Evolutionary conservation across 2,888 invertebrate species (phyloP), one percentile per base, ranked within the genome.

Genomic region (Nomada ferruginata): DNA sequence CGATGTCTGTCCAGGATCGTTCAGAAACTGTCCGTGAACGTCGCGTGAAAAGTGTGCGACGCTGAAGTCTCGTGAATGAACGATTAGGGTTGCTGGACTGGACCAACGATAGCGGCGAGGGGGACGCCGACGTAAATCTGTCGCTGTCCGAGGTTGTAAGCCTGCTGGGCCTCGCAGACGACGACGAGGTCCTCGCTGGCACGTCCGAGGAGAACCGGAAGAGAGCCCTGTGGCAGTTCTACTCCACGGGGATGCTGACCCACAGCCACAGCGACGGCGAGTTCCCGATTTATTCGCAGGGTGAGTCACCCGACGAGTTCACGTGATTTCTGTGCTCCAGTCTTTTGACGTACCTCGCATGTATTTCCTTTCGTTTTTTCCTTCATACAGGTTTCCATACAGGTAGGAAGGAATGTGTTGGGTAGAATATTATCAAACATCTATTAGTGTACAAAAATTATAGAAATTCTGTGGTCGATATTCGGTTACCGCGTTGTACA

Each of bases 251-350:
- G 93, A 97, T 97, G 96, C 95, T 97, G 93, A 97, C 97, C 88
- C 97, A 97, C 95, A 97, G 97, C 94, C 96, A 97, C 94, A 97
- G 97, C 94, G 97, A 97, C 93, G 97, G 97, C 92, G 97, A 97
- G 94, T 97, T 97, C 94, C 97, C 97, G 91, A 96, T 97, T 94
- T 97, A 97, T 94, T 95, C 96, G 90, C 96, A 96, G 96, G 97
- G 97, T 97, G 95, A 93, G 89, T 81, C 10, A 5, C 4, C 26
- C 10, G 10, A 5, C 53, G n/a, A 26, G 23, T n/a, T 47, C 36
- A 23, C 29, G 15, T 26, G 9, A 42, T 52, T 23, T 53, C 42
- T 42, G n/a, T 50, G 47, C 36, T 5, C 5, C 7, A 5, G 29
- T 0, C 5, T 7, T 7, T 29, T 1, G 13, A 15, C 13, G 10